Evolutionary conservation across 35 echinoderm and acorn worm genomes (phyloP).

Genomic region (Ophioderma brevispina): DNA sequence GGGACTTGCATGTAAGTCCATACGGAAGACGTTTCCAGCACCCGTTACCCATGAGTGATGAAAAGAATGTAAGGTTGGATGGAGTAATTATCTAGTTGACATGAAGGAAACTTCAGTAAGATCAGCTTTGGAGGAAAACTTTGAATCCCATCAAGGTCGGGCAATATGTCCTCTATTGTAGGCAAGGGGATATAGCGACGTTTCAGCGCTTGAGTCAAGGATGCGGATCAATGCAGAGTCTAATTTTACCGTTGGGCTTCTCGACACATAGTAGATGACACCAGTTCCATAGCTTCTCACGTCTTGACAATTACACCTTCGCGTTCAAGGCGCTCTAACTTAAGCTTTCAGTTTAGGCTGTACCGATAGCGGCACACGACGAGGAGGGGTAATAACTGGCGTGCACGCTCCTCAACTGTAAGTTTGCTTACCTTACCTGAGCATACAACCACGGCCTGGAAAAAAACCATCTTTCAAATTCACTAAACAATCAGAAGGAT

Average conservation of each 20-base stretch:
- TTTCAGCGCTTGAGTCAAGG: slow-evolving; percentile 64
- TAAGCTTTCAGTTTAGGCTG: slow-evolving; percentile 56
- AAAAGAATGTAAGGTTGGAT: slow-evolving; percentile 14
- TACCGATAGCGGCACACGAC: slow-evolving; percentile 57
- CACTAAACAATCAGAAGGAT: too few species aligned
- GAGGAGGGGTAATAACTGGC: slow-evolving; percentile 42
- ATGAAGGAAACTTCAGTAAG: slow-evolving; percentile 43
- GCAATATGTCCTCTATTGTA: slow-evolving; percentile 41
- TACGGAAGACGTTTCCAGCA: slow-evolving; percentile 31
- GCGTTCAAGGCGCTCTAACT: slow-evolving; percentile 48
- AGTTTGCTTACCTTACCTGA: too few species aligned
- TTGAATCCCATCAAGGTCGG: slow-evolving; percentile 28
- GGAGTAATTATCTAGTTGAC: slow-evolving; percentile 42
- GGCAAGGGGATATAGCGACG: slow-evolving; percentile 26
- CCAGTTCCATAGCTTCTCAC: slow-evolving; percentile 64
- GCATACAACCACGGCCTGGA: too few species aligned
- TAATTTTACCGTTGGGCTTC: slow-evolving; percentile 42
- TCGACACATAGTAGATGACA: slow-evolving; percentile 37
- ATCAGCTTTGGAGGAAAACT: slow-evolving; percentile 47
- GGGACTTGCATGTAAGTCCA: background rate
- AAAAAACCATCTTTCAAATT: too few species aligned
- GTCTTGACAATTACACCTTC: slow-evolving; percentile 55
- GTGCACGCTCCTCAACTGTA: too few species aligned
- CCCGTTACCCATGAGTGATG: slow-evolving; percentile 21
- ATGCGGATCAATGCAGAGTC: slow-evolving; percentile 65